A percentile compares a stretch with the other conserved stretches of the same genome.
phyloP scores from a whole-genome alignment of 2,888 invertebrate genomes.

The Erebia aethiops region DNA sequence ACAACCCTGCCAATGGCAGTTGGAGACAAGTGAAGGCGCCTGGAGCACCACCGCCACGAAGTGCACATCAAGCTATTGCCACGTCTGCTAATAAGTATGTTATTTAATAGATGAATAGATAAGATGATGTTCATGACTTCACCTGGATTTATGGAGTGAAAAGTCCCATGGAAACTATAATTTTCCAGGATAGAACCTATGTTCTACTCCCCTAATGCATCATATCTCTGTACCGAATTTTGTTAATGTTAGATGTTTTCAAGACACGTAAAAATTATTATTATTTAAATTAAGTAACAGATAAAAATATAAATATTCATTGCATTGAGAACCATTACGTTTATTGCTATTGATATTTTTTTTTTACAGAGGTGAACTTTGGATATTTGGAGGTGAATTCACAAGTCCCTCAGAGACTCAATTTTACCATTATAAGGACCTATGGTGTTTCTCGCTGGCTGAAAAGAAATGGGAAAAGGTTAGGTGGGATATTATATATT shows the following conservation, averaged over 20 bases:
- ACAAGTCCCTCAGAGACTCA: conserved; percentile 95
- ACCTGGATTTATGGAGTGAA: no score
- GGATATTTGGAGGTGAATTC: conserved; percentile 96
- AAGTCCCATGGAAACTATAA: background rate
- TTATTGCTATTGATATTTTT: no score
- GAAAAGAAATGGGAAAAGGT: conserved; percentile 93
- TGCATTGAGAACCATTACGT: no score
- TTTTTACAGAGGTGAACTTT: conserved; percentile 76
- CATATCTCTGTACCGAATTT: no score
- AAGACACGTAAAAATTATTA: no score
- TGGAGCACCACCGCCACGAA: conserved; percentile 93
- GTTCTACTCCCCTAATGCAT: no score
- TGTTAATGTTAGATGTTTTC: no score
- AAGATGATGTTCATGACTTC: no score
- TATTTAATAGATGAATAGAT: no score
- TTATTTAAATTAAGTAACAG: no score
- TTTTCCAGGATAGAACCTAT: background rate
- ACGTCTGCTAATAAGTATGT: conserved; percentile 86
- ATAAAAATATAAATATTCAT: no score
- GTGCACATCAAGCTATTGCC: conserved; percentile 93
- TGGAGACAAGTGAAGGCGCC: conserved; percentile 93
- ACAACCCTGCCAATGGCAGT: conserved; percentile 89
- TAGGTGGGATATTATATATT: no score
- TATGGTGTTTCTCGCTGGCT: conserved; percentile 92
- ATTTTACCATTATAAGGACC: conserved; percentile 95